Percentiles rank a stretch among this genome's conserved stretches.
phyloP scores from a whole-genome alignment of 2,113 vertebrate genomes.

The Cromileptes altivelis region DNA sequence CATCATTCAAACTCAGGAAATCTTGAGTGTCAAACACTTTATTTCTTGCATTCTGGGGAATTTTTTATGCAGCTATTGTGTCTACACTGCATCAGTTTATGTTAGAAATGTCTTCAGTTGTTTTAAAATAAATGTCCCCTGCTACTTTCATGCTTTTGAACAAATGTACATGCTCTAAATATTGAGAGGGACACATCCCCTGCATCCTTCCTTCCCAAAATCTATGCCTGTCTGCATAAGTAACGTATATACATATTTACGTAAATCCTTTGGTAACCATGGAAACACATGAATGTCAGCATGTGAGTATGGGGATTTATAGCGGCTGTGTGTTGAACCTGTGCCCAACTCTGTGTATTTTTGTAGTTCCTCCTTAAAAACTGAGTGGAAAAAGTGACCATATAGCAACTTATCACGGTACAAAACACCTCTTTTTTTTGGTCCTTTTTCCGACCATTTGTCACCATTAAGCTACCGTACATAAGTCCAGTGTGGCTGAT shows the following conservation, averaged over 20 bases:
- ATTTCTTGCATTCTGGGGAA: too few relatives aligned
- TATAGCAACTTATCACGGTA: background rate
- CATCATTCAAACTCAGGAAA: too few relatives aligned
- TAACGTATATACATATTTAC: background rate
- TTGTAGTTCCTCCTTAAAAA: too few relatives aligned
- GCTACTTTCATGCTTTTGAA: too few relatives aligned
- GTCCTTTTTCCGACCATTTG: background rate
- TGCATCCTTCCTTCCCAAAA: too few relatives aligned
- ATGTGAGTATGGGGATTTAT: background rate
- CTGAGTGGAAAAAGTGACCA: background rate
- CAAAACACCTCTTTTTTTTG: background rate
- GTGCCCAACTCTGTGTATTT: background rate
- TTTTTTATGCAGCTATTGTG: too few relatives aligned
- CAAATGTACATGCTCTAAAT: too few relatives aligned
- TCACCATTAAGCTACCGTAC: background rate
- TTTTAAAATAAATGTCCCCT: too few relatives aligned
- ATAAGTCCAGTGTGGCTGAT: background rate
- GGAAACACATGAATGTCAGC: background rate
- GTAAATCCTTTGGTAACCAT: background rate
- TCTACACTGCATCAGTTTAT: too few relatives aligned
- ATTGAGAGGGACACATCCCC: too few relatives aligned
- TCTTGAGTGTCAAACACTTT: too few relatives aligned
- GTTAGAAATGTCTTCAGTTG: too few relatives aligned
- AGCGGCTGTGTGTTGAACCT: background rate
- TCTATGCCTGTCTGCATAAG: background rate